A percentile compares a stretch with the other conserved stretches of the same genome.
Conservation (phyloP, 2,888 invertebrate genomes). For the Cotesia congregata region DNA sequence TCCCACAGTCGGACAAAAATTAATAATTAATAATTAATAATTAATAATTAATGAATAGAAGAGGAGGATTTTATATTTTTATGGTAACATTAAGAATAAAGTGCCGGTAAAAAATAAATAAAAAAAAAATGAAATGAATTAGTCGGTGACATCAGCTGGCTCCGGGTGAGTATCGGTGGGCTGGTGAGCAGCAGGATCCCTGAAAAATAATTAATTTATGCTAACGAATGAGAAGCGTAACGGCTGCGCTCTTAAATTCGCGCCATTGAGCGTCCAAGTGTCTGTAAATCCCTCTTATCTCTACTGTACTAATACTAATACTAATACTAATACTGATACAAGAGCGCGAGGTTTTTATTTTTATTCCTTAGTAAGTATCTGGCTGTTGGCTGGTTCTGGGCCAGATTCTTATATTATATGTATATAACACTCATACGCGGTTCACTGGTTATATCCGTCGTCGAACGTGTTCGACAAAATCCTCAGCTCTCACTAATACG, state of each 20-base stretch:
- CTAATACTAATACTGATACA: background rate
- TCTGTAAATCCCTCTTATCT: slow-evolving; percentile 60
- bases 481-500: background rate
- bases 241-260: slow-evolving; percentile 69
- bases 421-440: slow-evolving; percentile 42
- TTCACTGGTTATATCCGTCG: slow-evolving; percentile 64
- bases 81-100: no score
- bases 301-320: background rate
- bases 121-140: background rate
- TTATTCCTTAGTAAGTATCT: background rate
- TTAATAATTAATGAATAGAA: no score
- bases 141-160: slow-evolving; percentile 56
- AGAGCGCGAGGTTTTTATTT: no score
- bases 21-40: background rate
- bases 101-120: background rate
- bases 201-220: slow-evolving; percentile 68
- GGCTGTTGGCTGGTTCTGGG: slow-evolving; percentile 46
- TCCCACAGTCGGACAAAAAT: background rate
- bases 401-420: background rate
- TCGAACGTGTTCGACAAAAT: slow-evolving; percentile 60
- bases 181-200: slow-evolving; percentile 11
- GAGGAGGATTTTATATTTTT: no score
- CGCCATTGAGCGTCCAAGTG: slow-evolving; percentile 69
- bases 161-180: slow-evolving; percentile 43
- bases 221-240: slow-evolving; percentile 69